These are phyloP conservation scores for Zaprionus bogoriensis DNA, from an alignment of 2,888 invertebrate genomes.

Conservation along the genomic window DNA sequence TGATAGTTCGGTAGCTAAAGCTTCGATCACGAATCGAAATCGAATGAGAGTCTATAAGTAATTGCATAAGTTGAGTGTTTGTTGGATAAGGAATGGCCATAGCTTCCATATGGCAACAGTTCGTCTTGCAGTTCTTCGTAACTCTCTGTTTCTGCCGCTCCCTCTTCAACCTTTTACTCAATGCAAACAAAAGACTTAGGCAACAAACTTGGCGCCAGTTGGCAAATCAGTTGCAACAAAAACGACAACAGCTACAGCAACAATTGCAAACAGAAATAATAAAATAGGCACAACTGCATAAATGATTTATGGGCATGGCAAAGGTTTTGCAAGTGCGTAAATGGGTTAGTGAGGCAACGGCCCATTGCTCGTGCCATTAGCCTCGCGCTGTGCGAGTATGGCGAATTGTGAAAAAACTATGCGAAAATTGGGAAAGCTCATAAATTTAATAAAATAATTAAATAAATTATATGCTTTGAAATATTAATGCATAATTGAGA, in stretches of 20 bases:
- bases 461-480: neutral
- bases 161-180: constrained; percentile 54
- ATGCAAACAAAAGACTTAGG: constrained; percentile 71
- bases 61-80: constrained; percentile 16
- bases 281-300: constrained; percentile 14
- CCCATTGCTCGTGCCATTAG: neutral
- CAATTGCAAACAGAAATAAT: constrained; percentile 26
- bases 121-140: constrained; percentile 19
- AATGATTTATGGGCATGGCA: constrained; percentile 40
- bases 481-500: no score
- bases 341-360: constrained; percentile 56
- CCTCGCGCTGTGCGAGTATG: neutral
- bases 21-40: constrained; percentile 53
- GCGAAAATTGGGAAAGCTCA: neutral
- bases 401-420: neutral
- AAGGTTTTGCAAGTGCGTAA: constrained; percentile 36
- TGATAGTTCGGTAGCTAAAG: constrained; percentile 50
- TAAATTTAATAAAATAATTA: neutral
- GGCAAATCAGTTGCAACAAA: constrained; percentile 55
- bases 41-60: constrained; percentile 22
- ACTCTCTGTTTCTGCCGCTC: constrained; percentile 10
- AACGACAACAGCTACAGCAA: constrained; percentile 8
- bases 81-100: constrained; percentile 36
- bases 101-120: constrained; percentile 20
- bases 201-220: constrained; percentile 75